A percentile compares a stretch with the other conserved stretches of the same genome.
These are phyloP conservation scores for Dryoscopus gambensis DNA, from an alignment of 2,113 vertebrate genomes.

Conservation along the genomic window DNA sequence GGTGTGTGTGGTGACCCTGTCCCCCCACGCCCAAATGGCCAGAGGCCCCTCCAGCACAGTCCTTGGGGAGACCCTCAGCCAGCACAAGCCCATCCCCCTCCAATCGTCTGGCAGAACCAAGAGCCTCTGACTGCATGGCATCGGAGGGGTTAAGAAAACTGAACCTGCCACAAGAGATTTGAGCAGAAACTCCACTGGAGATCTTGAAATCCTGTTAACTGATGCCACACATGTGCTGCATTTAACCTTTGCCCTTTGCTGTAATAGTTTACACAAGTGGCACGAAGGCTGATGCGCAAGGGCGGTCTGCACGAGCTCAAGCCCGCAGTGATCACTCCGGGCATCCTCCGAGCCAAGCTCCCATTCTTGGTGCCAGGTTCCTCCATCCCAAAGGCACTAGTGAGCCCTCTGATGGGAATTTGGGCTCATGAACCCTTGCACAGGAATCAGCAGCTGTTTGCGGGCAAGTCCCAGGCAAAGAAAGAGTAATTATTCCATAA, in stretches of 20 bases:
- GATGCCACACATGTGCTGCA: slow-evolving; percentile 67
- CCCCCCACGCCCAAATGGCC: neutral
- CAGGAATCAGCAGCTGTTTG: neutral
- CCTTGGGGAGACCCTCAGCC: neutral
- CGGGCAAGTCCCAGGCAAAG: accelerated
- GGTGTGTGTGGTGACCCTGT: neutral
- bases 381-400: neutral
- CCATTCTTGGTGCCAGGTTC: accelerated
- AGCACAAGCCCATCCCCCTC: neutral
- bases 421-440: neutral
- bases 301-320: neutral
- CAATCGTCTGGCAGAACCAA: neutral
- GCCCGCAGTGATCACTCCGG: accelerated
- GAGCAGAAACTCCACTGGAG: slow-evolving; percentile 48
- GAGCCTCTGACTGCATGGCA: neutral
- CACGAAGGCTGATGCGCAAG: neutral
- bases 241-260: slow-evolving; percentile 67
- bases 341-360: accelerated
- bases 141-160: slow-evolving; percentile 51
- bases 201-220: slow-evolving; percentile 67
- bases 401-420: neutral
- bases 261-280: slow-evolving; percentile 68
- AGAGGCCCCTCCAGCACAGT: neutral
- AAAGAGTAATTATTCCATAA: neutral
- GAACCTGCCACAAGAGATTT: slow-evolving; percentile 33